Percentiles rank a stretch among this genome's conserved stretches.
These are phyloP conservation scores for Adelphocoris suturalis DNA, from an alignment of 2,888 invertebrate species.

Conservation along the genomic window DNA sequence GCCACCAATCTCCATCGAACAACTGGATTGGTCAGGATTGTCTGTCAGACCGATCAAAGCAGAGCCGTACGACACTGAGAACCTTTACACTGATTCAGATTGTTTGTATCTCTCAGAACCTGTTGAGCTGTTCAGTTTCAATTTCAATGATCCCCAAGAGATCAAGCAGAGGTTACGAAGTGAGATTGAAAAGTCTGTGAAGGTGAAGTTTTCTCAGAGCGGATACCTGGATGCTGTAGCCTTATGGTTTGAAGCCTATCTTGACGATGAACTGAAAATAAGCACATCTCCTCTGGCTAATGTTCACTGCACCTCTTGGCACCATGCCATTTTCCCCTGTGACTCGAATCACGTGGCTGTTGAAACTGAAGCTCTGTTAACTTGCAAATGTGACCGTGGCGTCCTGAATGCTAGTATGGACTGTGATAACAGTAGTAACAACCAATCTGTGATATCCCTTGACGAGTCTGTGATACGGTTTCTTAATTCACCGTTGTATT, in stretches of 20 bases:
- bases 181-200: constrained; percentile 77
- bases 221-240: constrained; percentile 84
- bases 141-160: constrained; percentile 83
- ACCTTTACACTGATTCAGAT: constrained; percentile 81
- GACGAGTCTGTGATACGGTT: constrained; percentile 78
- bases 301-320: constrained; percentile 81
- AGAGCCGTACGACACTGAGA: constrained; percentile 85
- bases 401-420: constrained; percentile 79
- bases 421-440: constrained; percentile 72
- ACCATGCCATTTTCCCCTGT: constrained; percentile 86
- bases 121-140: constrained; percentile 81
- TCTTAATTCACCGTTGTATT: constrained; percentile 79
- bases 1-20: constrained; percentile 71
- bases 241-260: constrained; percentile 87
- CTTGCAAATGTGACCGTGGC: constrained; percentile 3
- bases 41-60: constrained; percentile 78
- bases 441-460: constrained; percentile 41
- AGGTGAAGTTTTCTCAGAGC: constrained; percentile 78
- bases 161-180: constrained; percentile 79
- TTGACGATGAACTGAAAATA: constrained; percentile 83
- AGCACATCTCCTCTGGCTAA: constrained; percentile 78
- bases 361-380: background rate
- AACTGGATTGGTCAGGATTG: constrained; percentile 77
- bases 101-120: constrained; percentile 83
- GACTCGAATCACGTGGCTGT: constrained; percentile 77